Evolutionary conservation across 2,113 vertebrate genomes (phyloP).

Genomic region (Istiophorus platypterus): DNA sequence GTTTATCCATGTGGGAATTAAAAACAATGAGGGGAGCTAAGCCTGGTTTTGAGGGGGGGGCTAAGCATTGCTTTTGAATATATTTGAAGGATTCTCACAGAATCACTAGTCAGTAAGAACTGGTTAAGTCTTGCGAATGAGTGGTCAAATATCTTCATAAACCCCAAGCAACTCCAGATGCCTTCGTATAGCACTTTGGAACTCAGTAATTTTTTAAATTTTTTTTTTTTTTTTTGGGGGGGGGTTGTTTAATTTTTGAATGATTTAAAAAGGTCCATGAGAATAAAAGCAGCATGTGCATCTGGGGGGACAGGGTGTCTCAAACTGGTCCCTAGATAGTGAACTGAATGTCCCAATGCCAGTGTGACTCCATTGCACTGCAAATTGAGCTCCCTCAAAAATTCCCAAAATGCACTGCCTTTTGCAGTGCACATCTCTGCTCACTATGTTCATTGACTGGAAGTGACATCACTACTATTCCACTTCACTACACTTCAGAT

Average conservation of each 20-base stretch:
- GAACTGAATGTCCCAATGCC: background rate
- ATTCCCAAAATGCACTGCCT: slow-evolving; percentile 58
- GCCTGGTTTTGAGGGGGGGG: no score
- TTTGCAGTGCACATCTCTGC: background rate
- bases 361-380: slow-evolving; percentile 2
- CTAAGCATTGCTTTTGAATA: no score
- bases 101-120: no score
- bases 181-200: no score
- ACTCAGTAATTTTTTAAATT: background rate
- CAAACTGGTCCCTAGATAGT: slow-evolving; percentile 5
- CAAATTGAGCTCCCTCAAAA: slow-evolving; percentile 10
- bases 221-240: background rate
- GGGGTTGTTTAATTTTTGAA: background rate
- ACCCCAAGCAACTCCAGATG: no score
- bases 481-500: slow-evolving; percentile 23
- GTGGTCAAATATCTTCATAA: no score
- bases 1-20: background rate
- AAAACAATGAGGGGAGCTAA: background rate
- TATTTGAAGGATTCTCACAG: no score
- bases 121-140: no score
- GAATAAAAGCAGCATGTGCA: background rate
- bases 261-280: background rate
- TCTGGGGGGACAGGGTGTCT: background rate
- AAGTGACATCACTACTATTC: slow-evolving; percentile 54
- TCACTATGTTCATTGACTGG: slow-evolving; percentile 45